Base-by-base conservation (phyloP, 2,888 invertebrate species). In the Drosophila mettleri region DNA sequence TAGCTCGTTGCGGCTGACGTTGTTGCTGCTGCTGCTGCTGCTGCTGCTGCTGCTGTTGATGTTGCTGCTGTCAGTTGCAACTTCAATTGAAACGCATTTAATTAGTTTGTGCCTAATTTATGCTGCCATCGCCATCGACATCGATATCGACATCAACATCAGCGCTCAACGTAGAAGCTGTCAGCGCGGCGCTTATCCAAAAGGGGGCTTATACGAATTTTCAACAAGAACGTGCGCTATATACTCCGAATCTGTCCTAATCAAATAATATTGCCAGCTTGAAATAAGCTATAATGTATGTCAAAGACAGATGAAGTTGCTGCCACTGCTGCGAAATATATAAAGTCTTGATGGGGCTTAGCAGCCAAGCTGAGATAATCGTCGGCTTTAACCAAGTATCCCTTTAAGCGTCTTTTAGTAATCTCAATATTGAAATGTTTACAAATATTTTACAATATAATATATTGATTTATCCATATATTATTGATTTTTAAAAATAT, bases 71-170 rank as follows among this genome's bases (percentile, higher is more conserved):
- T 75, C 67, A 74, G 82, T 67, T 81, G 67, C 77, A 67, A 74
- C 77, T 76, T 74, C 80, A 83, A 80, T 80, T 80, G 78, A 83
- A 80, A 74, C 80, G 84, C 83, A 80, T 83, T 80, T 80, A 83
- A 80, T 80, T 80, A 80, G 80, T 80, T 83, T 80, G 80, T 80
- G 80, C 80, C 78, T 80, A 80, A 80, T 83, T 80, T 83, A 80
- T 80, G 84, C 71, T 83, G 74, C 67, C 67, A 78, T 78, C 81
- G 66, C 51, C 78, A 63, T 49, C 59, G 39, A 55, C 62, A 74
- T 39, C 34, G 38, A 22, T 34, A 54, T n/a, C 51, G 12, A 45
- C 38, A 66, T 39, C 57, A 54, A 57, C 70, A 69, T 53, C 62
- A 29, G 22, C 57, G n/a, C 12, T 36, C 52, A 43, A 24, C 63